phyloP scores from a whole-genome alignment of 2,113 vertebrate genomes.

The Arvicanthis niloticus region DNA sequence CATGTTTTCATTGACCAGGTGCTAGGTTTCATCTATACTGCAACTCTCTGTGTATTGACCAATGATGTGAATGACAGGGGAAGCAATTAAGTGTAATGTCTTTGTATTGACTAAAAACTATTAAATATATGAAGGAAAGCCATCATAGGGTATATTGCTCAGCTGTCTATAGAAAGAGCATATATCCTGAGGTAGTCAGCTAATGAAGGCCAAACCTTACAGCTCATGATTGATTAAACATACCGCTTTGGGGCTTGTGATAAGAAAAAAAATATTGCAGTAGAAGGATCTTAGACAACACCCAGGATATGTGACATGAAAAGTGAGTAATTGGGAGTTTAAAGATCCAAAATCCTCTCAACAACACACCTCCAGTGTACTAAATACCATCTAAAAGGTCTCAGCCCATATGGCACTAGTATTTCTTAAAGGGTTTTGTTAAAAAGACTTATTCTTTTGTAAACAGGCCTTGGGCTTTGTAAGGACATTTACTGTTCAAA shows the following conservation, averaged over 20 bases:
- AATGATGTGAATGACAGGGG: background rate
- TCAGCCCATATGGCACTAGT: background rate
- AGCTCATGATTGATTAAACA: background rate
- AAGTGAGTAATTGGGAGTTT: background rate
- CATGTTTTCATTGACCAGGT: background rate
- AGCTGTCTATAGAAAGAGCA: background rate
- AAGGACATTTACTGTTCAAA: background rate
- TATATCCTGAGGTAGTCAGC: background rate
- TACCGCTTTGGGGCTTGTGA: too few species aligned
- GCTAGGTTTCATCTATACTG: background rate
- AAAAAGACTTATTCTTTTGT: too few species aligned
- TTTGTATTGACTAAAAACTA: background rate
- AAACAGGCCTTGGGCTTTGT: too few species aligned
- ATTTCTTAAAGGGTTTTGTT: background rate
- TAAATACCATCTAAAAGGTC: background rate
- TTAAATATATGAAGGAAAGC: background rate
- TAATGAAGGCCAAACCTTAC: background rate
- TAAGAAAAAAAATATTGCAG: too few species aligned
- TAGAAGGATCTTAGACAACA: background rate
- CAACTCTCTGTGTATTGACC: slow-evolving; percentile 1
- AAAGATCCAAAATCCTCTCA: background rate
- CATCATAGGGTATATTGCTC: background rate
- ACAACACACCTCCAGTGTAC: too few species aligned
- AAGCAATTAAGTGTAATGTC: background rate
- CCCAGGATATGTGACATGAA: background rate